Conservation (phyloP, 2,888 invertebrate species). For the Pycnomerus fuliginosus region DNA sequence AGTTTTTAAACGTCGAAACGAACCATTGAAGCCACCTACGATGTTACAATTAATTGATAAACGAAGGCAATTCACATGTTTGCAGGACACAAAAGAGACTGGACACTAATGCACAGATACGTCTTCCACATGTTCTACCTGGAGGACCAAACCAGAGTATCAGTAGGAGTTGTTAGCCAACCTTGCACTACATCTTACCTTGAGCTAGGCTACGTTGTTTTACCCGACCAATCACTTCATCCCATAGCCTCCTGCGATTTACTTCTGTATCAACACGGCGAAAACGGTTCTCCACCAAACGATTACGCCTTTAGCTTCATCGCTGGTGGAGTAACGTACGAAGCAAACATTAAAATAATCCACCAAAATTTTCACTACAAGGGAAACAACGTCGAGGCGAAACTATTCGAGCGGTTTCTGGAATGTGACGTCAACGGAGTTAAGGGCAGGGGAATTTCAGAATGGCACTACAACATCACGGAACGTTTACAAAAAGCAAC, state of each 20-base stretch:
- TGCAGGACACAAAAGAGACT: conserved; percentile 68
- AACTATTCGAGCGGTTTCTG: conserved; percentile 65
- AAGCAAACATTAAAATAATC: conserved; percentile 59
- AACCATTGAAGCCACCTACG: no score
- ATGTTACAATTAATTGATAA: conserved; percentile 1
- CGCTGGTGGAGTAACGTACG: conserved; percentile 58
- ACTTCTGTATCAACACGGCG: conserved; percentile 67
- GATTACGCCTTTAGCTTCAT: conserved; percentile 66
- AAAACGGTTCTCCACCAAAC: conserved; percentile 62
- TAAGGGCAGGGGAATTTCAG: conserved; percentile 68
- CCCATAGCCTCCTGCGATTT: conserved; percentile 65
- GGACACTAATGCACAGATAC: conserved; percentile 74
- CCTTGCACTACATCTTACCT: conserved; percentile 66
- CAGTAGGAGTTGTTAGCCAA: conserved; percentile 75
- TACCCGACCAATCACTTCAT: conserved; percentile 52
- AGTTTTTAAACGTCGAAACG: no score
- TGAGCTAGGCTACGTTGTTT: conserved; percentile 65
- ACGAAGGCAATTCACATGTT: no score
- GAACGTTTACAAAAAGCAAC: no score
- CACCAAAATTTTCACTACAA: conserved; percentile 64
- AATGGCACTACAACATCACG: conserved; percentile 67
- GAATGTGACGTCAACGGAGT: conserved; percentile 61
- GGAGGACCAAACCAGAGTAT: conserved; percentile 66
- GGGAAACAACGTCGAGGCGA: conserved; percentile 67
- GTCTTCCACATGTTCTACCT: conserved; percentile 76